phyloP scores from a whole-genome alignment of 2,113 vertebrate genomes.

The Datnioides undecimradiatus region DNA sequence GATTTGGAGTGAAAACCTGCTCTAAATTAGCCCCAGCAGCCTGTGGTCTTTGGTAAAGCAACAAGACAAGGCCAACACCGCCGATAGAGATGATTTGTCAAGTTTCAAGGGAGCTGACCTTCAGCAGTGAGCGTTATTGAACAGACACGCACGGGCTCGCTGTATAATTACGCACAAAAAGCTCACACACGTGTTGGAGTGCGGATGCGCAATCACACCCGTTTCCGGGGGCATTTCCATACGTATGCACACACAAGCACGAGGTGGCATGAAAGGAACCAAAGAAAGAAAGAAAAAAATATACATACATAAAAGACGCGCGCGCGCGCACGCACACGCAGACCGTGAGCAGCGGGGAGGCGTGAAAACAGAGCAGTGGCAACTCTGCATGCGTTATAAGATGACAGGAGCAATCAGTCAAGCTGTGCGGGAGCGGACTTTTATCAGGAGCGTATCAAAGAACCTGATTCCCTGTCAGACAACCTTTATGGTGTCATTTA shows the following conservation, averaged over 20 bases:
- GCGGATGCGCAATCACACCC: background rate
- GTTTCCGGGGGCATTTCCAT: background rate
- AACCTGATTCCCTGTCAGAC: constrained; percentile 15
- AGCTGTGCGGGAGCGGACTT: background rate
- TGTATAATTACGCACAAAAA: background rate
- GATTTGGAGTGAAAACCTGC: background rate
- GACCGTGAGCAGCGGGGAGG: background rate
- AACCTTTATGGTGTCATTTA: constrained; percentile 21
- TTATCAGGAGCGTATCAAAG: constrained; percentile 24
- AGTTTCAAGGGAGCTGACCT: constrained; percentile 60
- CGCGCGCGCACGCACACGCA: background rate
- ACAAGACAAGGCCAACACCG: constrained; percentile 39
- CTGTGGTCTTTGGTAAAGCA: constrained; percentile 32
- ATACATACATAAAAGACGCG: background rate
- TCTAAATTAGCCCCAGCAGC: constrained; percentile 7
- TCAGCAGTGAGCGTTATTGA: constrained; percentile 42
- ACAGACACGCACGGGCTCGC: background rate
- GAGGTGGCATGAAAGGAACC: background rate
- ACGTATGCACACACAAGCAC: background rate
- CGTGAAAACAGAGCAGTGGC: constrained; percentile 10
- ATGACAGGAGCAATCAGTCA: constrained; percentile 43
- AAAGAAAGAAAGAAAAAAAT: background rate
- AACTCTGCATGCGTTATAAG: constrained; percentile 9
- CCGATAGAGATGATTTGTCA: constrained; percentile 62
- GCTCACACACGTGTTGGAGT: background rate